Percentiles rank a stretch among this genome's conserved stretches.
Evolutionary conservation across 1,140 invertebrate species (phyloP).

Genomic region (Fopius arisanus): DNA sequence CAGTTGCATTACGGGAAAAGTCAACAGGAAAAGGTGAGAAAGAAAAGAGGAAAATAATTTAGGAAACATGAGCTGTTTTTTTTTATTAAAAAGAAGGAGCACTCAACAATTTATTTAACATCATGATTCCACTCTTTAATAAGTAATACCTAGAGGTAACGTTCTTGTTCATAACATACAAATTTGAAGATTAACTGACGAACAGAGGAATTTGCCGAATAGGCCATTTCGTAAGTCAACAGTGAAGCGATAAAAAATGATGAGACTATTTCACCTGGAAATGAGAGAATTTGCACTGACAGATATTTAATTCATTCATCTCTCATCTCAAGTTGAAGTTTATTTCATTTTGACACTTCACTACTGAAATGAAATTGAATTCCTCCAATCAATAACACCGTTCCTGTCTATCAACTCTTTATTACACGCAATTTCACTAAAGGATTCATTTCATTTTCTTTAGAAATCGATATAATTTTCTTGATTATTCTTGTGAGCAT

Average conservation of each 20-base stretch:
- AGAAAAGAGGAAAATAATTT: not conserved
- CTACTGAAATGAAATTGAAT: too few species aligned
- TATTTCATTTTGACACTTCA: too few species aligned
- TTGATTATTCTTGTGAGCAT: not conserved
- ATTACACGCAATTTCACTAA: not conserved
- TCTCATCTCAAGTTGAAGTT: not conserved
- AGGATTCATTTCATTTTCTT: not conserved
- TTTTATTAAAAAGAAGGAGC: slow-evolving; percentile 24
- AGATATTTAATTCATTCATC: not conserved
- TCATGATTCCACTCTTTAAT: slow-evolving; percentile 2
- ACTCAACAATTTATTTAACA: slow-evolving; percentile 20
- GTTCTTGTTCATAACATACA: slow-evolving; percentile 4
- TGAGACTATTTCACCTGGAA: not conserved
- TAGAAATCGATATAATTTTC: not conserved
- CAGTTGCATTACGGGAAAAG: not conserved
- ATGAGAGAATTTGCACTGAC: too few species aligned
- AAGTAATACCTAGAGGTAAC: not conserved
- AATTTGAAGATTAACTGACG: not conserved
- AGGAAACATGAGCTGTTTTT: slow-evolving; percentile 19
- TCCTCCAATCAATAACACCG: not conserved
- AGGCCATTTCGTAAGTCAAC: not conserved
- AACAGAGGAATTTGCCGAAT: not conserved
- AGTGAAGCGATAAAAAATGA: not conserved
- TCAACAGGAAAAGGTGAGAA: not conserved
- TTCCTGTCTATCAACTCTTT: not conserved